Evolutionary conservation across 2,888 invertebrate species (phyloP).

Genomic region (Sarcophaga carnaria): DNA sequence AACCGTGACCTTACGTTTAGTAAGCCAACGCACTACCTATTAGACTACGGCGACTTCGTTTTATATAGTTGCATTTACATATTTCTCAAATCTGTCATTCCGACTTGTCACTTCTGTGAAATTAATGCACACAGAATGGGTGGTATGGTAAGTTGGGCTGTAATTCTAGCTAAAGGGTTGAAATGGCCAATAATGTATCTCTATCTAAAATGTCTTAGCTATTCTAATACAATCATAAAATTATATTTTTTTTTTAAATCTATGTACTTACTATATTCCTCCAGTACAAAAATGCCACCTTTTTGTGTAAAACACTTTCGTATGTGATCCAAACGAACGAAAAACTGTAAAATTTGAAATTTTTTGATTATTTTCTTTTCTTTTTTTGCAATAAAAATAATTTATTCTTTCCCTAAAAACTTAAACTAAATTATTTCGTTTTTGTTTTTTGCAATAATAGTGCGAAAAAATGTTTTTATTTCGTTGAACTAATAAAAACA

Average conservation of each 20-base stretch:
- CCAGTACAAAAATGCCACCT: constrained; percentile 99
- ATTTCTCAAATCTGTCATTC: no score
- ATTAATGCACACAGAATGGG: no score
- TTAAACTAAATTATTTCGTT: no score
- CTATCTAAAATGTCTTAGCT: no score
- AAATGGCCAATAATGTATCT: background rate
- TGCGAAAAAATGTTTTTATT: constrained; percentile 34
- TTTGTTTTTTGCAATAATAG: background rate
- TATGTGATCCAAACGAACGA: constrained; percentile 99
- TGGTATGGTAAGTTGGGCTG: no score
- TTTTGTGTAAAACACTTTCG: constrained; percentile 99
- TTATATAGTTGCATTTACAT: no score
- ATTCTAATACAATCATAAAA: no score
- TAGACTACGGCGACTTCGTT: no score
- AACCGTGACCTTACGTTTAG: no score
- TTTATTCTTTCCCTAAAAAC: constrained; percentile 7
- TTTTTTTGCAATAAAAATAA: background rate
- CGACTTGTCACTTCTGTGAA: no score
- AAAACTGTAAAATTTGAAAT: constrained; percentile 91
- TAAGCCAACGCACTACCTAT: no score
- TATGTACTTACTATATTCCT: constrained; percentile 97
- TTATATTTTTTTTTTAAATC: background rate
- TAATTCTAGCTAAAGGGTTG: no score
- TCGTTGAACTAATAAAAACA: constrained; percentile 56
- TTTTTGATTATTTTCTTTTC: background rate